These are phyloP conservation scores for Orthonychiurus folsomi DNA, from an alignment of 2,888 invertebrate genomes.

Conservation along the genomic window DNA sequence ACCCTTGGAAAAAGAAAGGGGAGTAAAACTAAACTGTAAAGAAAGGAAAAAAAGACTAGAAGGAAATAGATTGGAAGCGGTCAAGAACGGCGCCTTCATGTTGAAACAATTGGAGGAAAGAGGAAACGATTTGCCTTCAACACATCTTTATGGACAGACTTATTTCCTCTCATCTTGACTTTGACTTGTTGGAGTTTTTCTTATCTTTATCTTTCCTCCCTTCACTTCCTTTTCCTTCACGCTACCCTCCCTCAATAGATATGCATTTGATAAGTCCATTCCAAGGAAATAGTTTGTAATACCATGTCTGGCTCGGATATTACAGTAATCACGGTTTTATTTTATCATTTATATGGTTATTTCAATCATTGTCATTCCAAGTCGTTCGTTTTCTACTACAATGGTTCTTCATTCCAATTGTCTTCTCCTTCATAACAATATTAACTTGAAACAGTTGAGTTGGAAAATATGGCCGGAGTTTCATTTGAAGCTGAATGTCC, in stretches of 20 bases:
- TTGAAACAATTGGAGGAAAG: conserved; percentile 28
- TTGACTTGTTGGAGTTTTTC: conserved; percentile 3
- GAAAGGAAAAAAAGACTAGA: conserved; percentile 6
- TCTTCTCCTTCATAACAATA: too few species aligned
- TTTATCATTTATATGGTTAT: too few species aligned
- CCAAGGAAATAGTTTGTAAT: neutral
- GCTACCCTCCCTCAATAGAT: neutral
- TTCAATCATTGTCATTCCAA: too few species aligned
- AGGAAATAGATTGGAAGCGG: conserved; percentile 39
- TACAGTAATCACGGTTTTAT: neutral
- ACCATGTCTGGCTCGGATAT: too few species aligned
- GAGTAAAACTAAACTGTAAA: neutral
- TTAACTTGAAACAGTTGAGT: too few species aligned
- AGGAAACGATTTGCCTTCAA: conserved; percentile 30
- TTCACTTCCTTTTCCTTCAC: neutral
- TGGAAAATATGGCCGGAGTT: too few species aligned
- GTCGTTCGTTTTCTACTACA: too few species aligned
- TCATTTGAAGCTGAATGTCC: too few species aligned
- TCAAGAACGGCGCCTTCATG: conserved; percentile 39
- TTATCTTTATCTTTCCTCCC: conserved; percentile 5
- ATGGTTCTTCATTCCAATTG: too few species aligned
- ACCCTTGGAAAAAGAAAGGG: neutral
- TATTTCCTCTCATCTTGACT: conserved; percentile 13
- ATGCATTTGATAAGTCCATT: too few species aligned
- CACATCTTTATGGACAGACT: conserved; percentile 18